phyloP scores from a whole-genome alignment of 2,888 invertebrate genomes.

The Drosophila greeni region DNA sequence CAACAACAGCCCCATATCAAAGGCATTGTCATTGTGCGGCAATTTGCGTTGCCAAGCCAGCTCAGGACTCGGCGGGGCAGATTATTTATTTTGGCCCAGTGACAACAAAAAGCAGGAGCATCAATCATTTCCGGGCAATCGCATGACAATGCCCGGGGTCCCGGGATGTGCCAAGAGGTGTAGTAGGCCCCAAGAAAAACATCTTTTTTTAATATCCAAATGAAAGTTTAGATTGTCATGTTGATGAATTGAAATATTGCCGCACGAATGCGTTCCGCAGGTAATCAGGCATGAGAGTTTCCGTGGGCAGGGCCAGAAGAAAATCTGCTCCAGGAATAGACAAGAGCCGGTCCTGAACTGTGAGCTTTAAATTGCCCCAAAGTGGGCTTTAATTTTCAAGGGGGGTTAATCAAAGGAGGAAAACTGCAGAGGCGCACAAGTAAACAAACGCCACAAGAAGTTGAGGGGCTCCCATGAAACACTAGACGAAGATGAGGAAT shows the following conservation, averaged over 20 bases:
- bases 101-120: constrained; percentile 42
- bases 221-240: constrained; percentile 65
- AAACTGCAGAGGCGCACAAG: constrained; percentile 23
- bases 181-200: constrained; percentile 8
- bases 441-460: constrained; percentile 51
- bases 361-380: constrained; percentile 44
- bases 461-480: constrained; percentile 9
- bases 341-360: constrained; percentile 36
- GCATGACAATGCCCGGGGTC: constrained; percentile 41
- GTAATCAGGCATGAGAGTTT: constrained; percentile 65
- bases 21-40: constrained; percentile 49
- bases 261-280: constrained; percentile 67
- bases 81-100: constrained; percentile 59
- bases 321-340: constrained; percentile 47
- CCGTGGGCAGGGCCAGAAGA: constrained; percentile 3
- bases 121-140: constrained; percentile 72
- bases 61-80: constrained; percentile 15
- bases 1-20: constrained; percentile 6
- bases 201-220: constrained; percentile 61
- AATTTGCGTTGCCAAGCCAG: constrained; percentile 42
- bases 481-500: neutral
- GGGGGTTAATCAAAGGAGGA: constrained; percentile 27
- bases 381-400: constrained; percentile 5
- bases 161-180: constrained; percentile 11
- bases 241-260: constrained; percentile 72